Evolutionary conservation across 2,797 vertebrate species (phyloP), one percentile per base, ranked within the genome.

Genomic region (Propithecus deckenii): DNA sequence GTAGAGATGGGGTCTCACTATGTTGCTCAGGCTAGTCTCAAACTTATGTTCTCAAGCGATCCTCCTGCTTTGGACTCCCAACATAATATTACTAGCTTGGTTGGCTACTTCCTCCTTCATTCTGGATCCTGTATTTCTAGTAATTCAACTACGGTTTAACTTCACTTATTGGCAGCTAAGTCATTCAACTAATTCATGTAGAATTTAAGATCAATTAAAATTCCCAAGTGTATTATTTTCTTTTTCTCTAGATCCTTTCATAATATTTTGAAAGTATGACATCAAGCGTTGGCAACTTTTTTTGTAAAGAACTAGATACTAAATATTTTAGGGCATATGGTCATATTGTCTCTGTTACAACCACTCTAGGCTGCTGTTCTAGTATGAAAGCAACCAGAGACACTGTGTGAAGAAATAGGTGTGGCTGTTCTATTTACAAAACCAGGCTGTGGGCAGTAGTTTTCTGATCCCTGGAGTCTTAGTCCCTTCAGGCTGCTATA

Each of bases 221-320:
- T 65, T 76, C 18, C 22, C 8, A 74, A 63, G 6, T 67, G 25
- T 9, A 87, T 76, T 65, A 50, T 61, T 88, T 93, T 67, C 63
- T 67, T 76, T 91, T 93, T 65, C 71, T 57, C 18, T 76, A 46
- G 48, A 4, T 38, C 25, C 76, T 91, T 93, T 89, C 35, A 67
- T 86, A 85, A 30, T 86, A 85, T 80, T 94, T 38, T 93, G 69
- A 80, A 92, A n/a, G 20, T 43, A 75, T 71, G 32, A 38, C 85
- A 72, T 85, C 50, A 89, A 35, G 7, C 12, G 25, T 57, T 89
- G 65, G 17, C 28, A 91, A 63, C 59, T 46, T 93, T 90, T 85
- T 76, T 52, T 78, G 55, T 25, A 50, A 69, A 89, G 32, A 28
- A 20, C 20, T 32, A 46, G 50, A 41, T 61, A 23, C 25, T 38